Conservation (phyloP, 1,140 invertebrate species). For the Meloidogyne exigua region DNA sequence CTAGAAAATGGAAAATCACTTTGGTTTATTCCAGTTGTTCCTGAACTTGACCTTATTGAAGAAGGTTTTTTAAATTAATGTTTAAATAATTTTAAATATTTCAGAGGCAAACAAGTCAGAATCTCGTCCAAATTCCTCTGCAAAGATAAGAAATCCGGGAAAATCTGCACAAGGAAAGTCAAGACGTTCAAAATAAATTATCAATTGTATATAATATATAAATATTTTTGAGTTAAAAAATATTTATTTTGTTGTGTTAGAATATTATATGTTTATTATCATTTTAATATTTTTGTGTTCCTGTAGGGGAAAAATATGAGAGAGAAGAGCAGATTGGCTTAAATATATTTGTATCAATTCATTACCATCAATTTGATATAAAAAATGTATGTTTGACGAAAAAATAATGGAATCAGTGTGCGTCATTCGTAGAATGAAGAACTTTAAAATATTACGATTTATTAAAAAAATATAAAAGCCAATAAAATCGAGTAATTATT, state of each 20-base stretch:
- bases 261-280: too few relatives aligned
- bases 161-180: not conserved
- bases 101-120: not conserved
- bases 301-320: too few relatives aligned
- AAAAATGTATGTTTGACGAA: too few relatives aligned
- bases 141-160: not conserved
- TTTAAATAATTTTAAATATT: not conserved
- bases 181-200: not conserved
- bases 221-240: too few relatives aligned
- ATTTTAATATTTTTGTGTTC: too few relatives aligned
- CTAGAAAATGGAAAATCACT: conserved; percentile 32
- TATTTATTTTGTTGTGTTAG: not conserved
- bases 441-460: too few relatives aligned
- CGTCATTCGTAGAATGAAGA: too few relatives aligned
- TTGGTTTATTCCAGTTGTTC: conserved; percentile 52
- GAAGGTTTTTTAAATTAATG: conserved; percentile 29
- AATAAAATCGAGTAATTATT: not conserved
- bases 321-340: too few relatives aligned
- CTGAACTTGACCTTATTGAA: conserved; percentile 47
- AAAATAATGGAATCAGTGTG: too few relatives aligned
- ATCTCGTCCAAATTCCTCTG: not conserved
- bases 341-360: too few relatives aligned
- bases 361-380: too few relatives aligned
- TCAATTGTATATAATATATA: not conserved
- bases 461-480: too few relatives aligned